Conservation (phyloP, 2,113 vertebrate genomes). For the Epinephelus fuscoguttatus region DNA sequence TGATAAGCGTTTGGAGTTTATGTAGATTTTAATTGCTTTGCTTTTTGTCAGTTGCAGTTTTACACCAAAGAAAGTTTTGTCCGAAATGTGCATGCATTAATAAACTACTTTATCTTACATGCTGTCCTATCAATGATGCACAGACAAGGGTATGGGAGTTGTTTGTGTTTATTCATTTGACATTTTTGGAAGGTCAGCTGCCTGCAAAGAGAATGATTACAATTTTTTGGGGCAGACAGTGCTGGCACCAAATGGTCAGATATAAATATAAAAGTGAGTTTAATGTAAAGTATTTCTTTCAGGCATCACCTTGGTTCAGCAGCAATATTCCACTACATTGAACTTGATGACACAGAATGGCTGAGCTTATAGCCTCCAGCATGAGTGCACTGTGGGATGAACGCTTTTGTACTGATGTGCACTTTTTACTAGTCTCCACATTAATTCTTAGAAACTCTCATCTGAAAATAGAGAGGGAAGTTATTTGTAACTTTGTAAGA, state of each 20-base stretch:
- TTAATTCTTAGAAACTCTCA: neutral
- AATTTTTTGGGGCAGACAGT: neutral
- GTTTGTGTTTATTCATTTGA: constrained; percentile 8
- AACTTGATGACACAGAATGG: constrained; percentile 24
- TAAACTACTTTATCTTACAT: neutral
- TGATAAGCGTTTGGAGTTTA: neutral
- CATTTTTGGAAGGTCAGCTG: constrained; percentile 1
- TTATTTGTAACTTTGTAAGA: constrained; percentile 6
- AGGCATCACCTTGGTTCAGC: constrained; percentile 34
- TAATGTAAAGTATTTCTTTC: constrained; percentile 13
- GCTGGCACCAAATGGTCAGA: neutral
- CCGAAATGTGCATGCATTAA: neutral
- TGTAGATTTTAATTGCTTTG: neutral
- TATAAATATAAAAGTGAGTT: constrained; percentile 2
- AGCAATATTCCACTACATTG: constrained; percentile 12
- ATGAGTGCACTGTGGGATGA: neutral
- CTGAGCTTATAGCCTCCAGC: constrained; percentile 15
- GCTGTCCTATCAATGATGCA: neutral
- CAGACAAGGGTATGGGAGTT: neutral
- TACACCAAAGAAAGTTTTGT: neutral
- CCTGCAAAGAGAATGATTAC: neutral
- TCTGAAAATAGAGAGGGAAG: neutral
- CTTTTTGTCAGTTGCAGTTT: constrained; percentile 1
- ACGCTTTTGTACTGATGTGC: neutral
- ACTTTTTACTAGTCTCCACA: neutral